Conservation (phyloP, 2,113 vertebrate genomes). For the Embiotoca jacksoni region DNA sequence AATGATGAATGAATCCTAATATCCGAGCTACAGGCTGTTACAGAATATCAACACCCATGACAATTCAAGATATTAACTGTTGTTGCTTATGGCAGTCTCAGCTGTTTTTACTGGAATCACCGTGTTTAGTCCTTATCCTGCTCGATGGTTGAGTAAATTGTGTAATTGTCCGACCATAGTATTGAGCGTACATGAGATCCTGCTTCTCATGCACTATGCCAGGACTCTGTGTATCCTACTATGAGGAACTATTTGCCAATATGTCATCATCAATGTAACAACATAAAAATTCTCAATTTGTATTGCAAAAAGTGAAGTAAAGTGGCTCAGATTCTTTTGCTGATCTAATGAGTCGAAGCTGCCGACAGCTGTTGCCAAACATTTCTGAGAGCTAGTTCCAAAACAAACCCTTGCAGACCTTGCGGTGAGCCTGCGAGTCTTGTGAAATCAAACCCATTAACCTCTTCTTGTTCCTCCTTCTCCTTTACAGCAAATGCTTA, state of each 20-base stretch:
- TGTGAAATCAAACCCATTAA: constrained; percentile 69
- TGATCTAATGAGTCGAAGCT: constrained; percentile 59
- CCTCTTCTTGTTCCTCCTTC: constrained; percentile 21
- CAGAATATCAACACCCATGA: constrained; percentile 4
- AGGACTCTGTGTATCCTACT: constrained; percentile 37
- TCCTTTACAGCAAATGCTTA: constrained; percentile 24
- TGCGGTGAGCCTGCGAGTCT: constrained; percentile 37
- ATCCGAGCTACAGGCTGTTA: not conserved
- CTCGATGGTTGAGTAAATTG: constrained; percentile 34
- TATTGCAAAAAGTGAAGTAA: constrained; percentile 50
- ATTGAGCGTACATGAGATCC: constrained; percentile 9
- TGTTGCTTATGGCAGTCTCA: constrained; percentile 30
- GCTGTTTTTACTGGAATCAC: constrained; percentile 21
- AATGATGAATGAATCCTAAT: constrained; percentile 16
- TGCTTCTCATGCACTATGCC: constrained; percentile 37
- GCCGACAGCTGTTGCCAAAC: constrained; percentile 52
- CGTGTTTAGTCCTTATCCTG: constrained; percentile 22
- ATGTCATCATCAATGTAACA: constrained; percentile 40
- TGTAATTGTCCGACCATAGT: constrained; percentile 12
- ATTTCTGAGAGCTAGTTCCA: constrained; percentile 30
- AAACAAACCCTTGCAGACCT: constrained; percentile 51
- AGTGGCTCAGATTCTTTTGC: constrained; percentile 38
- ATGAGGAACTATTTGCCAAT: constrained; percentile 36
- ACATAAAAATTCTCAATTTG: constrained; percentile 47
- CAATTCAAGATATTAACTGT: constrained; percentile 29